Evolutionary conservation across 2,113 vertebrate species (phyloP), one percentile per base, ranked within the genome.

Genomic region (Dasypus novemcinctus): DNA sequence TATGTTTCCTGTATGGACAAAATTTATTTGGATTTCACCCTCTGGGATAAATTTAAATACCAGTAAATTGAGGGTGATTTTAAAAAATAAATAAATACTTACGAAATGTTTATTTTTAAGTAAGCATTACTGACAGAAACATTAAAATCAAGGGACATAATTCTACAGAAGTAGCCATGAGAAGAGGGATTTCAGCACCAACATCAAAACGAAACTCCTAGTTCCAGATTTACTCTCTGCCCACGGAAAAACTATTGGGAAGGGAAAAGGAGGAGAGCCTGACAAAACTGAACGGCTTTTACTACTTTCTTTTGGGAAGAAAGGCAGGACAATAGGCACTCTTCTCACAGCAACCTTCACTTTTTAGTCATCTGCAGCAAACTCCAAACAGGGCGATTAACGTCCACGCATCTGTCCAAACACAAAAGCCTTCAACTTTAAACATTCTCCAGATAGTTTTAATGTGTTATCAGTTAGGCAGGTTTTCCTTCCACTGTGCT

Each of bases 41-140:
- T 81, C 74, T 21, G 33, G 91, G 94, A 93, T 90, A 97, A 97
- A 93, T 92, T 94, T 94, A 96, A 93, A 83, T 33, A 78, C 61
- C 41, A 81, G 49, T 93, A 96, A 96, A 96, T 95, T 93, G 52
- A 88, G 52, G 61, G 36, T 54, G 82, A 92, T 87, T 89, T 87
- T 89, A 46, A 71, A 81, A 61, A 75, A 91, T 38, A 4, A 88
- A 94, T 31, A 31, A n/a, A 95, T 91, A 82, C 59, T 83, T 90
- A 15, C 25, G 2, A 87, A 90, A 75, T 7, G 2, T 83, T 96
- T 95, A 91, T 96, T 98, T 94, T 91, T 82, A 97, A 98, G 23
- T 92, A 94, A 87, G 74, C 63, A 23, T 96, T 88, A 88, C 38
- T 93, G 71, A 0, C 0, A 81, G 90, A 72, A 88, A 91, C n/a